A percentile compares a stretch with the other conserved stretches of the same genome.
These are phyloP conservation scores for Siniperca chuatsi DNA, from an alignment of 2,113 vertebrate genomes.

Conservation along the genomic window DNA sequence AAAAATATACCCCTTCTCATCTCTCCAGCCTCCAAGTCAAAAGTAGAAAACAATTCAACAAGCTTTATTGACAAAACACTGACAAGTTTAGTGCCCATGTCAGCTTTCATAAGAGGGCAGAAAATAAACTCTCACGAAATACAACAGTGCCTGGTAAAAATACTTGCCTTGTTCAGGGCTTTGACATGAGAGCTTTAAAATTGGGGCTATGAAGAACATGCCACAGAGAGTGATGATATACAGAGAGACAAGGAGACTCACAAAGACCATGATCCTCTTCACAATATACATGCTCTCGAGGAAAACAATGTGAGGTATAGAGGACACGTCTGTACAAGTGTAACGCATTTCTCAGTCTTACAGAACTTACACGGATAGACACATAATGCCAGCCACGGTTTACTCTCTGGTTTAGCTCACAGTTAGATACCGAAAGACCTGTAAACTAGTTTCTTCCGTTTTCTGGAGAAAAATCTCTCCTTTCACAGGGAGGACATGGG, in stretches of 20 bases:
- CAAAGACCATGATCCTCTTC: slow-evolving; percentile 59
- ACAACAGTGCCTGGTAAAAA: slow-evolving; percentile 56
- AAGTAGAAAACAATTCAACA: slow-evolving; percentile 62
- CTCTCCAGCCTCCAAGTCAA: slow-evolving; percentile 46
- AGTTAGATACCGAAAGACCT: slow-evolving; percentile 50
- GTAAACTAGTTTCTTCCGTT: slow-evolving; percentile 11
- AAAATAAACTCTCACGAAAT: slow-evolving; percentile 65
- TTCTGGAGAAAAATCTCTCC: background rate
- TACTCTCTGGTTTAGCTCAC: slow-evolving; percentile 40
- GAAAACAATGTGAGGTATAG: slow-evolving; percentile 72
- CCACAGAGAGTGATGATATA: slow-evolving; percentile 53
- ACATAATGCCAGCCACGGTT: slow-evolving; percentile 46
- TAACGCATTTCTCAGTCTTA: slow-evolving; percentile 56
- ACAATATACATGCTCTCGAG: slow-evolving; percentile 70
- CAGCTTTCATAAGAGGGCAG: slow-evolving; percentile 56
- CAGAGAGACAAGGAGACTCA: slow-evolving; percentile 53
- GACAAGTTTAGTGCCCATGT: slow-evolving; percentile 69
- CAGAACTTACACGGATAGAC: slow-evolving; percentile 57
- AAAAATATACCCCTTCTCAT: slow-evolving; percentile 71
- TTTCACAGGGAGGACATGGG: slow-evolving; percentile 31
- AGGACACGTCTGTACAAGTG: slow-evolving; percentile 76
- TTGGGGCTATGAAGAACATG: slow-evolving; percentile 54
- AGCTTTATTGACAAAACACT: slow-evolving; percentile 50
- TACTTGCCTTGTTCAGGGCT: slow-evolving; percentile 7
- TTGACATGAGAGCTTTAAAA: slow-evolving; percentile 20